Conservation (phyloP, 2,888 invertebrate genomes). For the Argynnis bischoffii region DNA sequence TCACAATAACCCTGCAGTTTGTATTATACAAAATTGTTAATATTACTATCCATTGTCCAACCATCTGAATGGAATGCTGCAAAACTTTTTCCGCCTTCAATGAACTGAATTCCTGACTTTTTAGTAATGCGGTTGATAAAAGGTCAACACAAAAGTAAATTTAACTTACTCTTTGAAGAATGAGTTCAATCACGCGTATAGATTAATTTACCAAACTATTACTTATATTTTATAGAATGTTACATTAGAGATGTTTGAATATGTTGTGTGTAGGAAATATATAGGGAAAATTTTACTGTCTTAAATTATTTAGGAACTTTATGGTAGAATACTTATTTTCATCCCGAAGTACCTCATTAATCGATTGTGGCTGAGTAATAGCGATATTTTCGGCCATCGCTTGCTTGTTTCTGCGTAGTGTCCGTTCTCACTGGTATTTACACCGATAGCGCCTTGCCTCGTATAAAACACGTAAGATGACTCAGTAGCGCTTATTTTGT, state of each 20-base stretch:
- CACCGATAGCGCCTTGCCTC: conserved; percentile 63
- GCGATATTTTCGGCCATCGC: conserved; percentile 74
- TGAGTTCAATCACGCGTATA: conserved; percentile 4
- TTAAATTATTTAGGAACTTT: conserved; percentile 5
- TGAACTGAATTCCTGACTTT: conserved; percentile 20
- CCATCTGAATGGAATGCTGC: not conserved
- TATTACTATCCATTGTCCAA: not conserved
- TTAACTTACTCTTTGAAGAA: conserved; percentile 10
- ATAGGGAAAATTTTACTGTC: not conserved
- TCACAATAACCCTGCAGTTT: too few relatives aligned
- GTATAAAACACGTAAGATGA: conserved; percentile 81
- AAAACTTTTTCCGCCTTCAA: conserved; percentile 8
- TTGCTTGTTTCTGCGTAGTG: conserved; percentile 69
- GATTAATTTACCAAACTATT: not conserved
- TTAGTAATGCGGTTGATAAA: conserved; percentile 24
- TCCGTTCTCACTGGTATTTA: conserved; percentile 74
- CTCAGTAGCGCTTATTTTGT: conserved; percentile 77
- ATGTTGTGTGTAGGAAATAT: not conserved
- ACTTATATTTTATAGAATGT: not conserved
- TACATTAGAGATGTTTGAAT: not conserved
- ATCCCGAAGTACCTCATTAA: conserved; percentile 52
- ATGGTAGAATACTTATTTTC: conserved; percentile 42
- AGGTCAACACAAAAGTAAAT: conserved; percentile 20
- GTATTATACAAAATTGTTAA: too few relatives aligned
- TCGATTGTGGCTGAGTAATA: conserved; percentile 60